These are phyloP conservation scores for Barnardius zonarius DNA, from an alignment of 2,113 vertebrate species.

Conservation along the genomic window DNA sequence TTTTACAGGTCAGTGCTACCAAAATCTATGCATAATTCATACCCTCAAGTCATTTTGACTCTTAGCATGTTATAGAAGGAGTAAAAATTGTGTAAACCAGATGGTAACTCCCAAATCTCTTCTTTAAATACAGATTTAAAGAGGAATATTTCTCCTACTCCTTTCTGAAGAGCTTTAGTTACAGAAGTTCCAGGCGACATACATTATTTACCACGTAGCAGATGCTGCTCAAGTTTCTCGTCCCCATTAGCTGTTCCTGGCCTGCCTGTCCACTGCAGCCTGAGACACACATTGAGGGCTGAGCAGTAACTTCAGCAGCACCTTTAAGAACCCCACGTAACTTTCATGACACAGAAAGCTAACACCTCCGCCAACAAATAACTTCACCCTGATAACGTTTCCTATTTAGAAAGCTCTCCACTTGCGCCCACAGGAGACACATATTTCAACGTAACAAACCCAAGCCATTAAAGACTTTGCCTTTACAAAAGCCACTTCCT, in stretches of 20 bases:
- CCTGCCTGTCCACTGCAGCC: not conserved
- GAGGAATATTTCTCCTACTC: not conserved
- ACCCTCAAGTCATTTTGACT: not conserved
- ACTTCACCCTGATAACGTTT: not conserved
- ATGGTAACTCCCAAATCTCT: not conserved
- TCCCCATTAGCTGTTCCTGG: accelerated
- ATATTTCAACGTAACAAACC: not conserved
- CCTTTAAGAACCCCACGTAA: not conserved
- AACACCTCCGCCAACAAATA: not conserved
- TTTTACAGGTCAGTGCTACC: not conserved
- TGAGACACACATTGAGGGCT: not conserved
- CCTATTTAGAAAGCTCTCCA: not conserved
- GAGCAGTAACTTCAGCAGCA: not conserved
- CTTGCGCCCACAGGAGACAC: accelerated
- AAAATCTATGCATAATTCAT: accelerated
- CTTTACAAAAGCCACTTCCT: slow-evolving; percentile 54
- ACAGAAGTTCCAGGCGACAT: not conserved
- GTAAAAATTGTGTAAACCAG: not conserved
- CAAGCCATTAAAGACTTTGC: not conserved
- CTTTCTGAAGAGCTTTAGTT: not conserved
- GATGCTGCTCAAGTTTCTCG: not conserved
- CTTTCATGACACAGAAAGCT: not conserved
- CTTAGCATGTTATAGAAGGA: accelerated
- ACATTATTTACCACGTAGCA: accelerated
- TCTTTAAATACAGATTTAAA: not conserved